Evolutionary conservation across 2,113 vertebrate genomes (phyloP).

Genomic region (Todiramphus saurophagus): DNA sequence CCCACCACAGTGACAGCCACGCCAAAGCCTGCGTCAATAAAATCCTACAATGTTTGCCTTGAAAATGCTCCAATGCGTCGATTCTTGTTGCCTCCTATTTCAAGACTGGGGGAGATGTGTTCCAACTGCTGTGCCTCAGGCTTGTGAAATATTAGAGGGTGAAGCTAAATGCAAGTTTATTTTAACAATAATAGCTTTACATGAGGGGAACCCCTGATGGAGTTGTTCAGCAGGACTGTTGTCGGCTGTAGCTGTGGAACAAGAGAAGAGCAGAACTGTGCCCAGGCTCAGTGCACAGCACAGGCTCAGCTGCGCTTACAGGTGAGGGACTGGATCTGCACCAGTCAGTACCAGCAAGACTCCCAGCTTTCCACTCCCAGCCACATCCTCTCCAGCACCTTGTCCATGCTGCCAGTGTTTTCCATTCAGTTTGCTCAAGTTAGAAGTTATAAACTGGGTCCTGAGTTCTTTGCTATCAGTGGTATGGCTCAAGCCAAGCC

Average conservation of each 20-base stretch:
- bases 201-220: constrained; percentile 18
- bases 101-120: constrained; percentile 21
- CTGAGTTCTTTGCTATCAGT: rapidly evolving
- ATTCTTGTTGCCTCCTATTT: background rate
- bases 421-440: background rate
- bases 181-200: constrained; percentile 54
- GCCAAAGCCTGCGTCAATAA: background rate
- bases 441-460: rapidly evolving
- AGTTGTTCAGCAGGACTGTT: background rate
- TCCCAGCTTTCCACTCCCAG: background rate
- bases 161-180: constrained; percentile 56
- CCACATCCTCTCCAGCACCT: rapidly evolving
- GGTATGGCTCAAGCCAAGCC: background rate
- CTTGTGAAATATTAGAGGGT: constrained; percentile 59
- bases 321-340: background rate
- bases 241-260: background rate
- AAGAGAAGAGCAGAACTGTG: background rate
- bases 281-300: background rate
- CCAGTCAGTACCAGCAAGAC: background rate
- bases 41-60: background rate
- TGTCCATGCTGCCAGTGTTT: background rate
- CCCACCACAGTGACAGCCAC: background rate
- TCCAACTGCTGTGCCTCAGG: constrained; percentile 52
- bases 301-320: rapidly evolving
- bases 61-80: background rate